These are phyloP conservation scores for Melanotaenia maccullochi DNA, from an alignment of 2,797 vertebrate species.

Conservation along the genomic window DNA sequence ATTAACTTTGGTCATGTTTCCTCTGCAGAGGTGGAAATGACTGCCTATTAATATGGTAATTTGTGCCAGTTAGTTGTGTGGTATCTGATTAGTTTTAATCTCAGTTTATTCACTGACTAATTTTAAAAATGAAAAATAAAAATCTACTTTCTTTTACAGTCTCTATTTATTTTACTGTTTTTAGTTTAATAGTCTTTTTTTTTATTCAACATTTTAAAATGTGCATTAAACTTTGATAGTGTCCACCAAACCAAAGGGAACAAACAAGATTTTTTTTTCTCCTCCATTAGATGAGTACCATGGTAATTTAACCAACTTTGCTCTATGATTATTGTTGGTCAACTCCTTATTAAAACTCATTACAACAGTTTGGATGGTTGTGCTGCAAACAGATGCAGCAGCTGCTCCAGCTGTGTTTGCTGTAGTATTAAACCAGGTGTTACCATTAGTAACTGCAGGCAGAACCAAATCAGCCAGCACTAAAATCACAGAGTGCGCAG, in stretches of 20 bases:
- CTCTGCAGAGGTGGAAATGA: not conserved
- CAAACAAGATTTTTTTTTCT: not conserved
- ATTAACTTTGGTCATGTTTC: not conserved
- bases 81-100: too few relatives aligned
- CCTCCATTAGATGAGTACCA: not conserved
- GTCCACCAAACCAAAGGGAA: not conserved
- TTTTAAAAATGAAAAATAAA: too few relatives aligned
- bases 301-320: not conserved
- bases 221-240: not conserved
- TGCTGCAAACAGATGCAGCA: conserved; percentile 5
- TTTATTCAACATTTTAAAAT: not conserved
- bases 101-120: too few relatives aligned
- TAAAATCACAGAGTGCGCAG: not conserved
- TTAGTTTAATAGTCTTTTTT: not conserved
- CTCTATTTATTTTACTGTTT: not conserved
- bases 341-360: conserved; percentile 10
- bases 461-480: conserved; percentile 1
- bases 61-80: not conserved
- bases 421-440: conserved; percentile 18
- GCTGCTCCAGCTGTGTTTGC: conserved; percentile 14
- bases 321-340: conserved; percentile 10
- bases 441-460: not conserved
- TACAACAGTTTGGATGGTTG: conserved; percentile 11
- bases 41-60: not conserved
- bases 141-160: too few relatives aligned